phyloP scores from a whole-genome alignment of 1,140 invertebrate genomes.

The Temnothorax curvispinosus region DNA sequence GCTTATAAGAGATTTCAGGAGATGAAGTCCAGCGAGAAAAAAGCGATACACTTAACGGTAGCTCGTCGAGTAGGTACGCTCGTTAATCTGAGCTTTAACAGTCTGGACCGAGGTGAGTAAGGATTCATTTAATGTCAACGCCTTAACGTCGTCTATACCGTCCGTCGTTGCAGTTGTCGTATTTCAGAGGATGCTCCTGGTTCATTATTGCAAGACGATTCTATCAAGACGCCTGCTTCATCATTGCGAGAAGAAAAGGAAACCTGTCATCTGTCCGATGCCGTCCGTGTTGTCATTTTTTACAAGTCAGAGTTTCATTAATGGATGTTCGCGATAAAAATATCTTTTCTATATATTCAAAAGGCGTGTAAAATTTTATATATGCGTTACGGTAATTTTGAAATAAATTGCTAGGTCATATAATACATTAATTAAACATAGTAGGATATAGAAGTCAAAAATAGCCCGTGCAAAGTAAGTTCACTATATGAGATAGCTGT shows the following conservation, averaged over 20 bases:
- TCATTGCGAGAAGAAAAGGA: slow-evolving; percentile 27
- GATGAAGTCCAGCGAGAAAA: slow-evolving; percentile 31
- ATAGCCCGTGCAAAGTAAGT: not conserved
- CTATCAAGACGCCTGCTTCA: slow-evolving; percentile 1
- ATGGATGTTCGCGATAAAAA: not conserved
- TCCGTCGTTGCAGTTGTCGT: not conserved
- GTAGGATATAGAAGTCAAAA: not conserved
- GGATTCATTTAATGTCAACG: slow-evolving; percentile 13
- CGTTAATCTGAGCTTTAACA: slow-evolving; percentile 55
- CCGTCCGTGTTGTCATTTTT: not conserved
- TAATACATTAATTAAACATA: not conserved
- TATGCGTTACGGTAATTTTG: not conserved
- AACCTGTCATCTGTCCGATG: not conserved
- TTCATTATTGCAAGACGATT: slow-evolving; percentile 9
- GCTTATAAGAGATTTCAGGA: not conserved
- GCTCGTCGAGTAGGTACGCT: slow-evolving; percentile 9
- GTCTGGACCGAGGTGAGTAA: not conserved
- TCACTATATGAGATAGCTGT: slow-evolving; percentile 20
- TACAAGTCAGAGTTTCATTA: slow-evolving; percentile 5
- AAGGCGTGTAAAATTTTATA: not conserved
- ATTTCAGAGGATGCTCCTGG: not conserved
- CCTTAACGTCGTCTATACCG: not conserved
- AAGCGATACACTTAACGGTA: slow-evolving; percentile 66
- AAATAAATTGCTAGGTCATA: not conserved
- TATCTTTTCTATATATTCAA: not conserved